Percentiles rank a stretch among this genome's conserved stretches.
Conservation (phyloP, 2,888 invertebrate species). For the Odontomyia ornata region DNA sequence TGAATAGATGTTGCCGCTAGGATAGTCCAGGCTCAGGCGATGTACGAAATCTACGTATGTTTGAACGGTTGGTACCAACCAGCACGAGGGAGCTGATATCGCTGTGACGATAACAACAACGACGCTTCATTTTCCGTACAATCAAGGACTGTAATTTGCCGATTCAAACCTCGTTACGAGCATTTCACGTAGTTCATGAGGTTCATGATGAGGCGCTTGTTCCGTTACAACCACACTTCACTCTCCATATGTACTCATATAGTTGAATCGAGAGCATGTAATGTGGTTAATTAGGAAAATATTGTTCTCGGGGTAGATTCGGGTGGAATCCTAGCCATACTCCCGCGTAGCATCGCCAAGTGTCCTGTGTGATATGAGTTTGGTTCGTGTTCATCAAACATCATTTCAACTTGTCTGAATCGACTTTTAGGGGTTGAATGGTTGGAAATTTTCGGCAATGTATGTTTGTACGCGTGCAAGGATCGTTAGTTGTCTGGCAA, state of each 20-base stretch:
- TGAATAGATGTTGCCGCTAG: conserved; percentile 16
- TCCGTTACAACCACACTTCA: conserved; percentile 51
- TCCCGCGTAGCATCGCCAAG: neutral
- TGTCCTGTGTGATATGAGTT: neutral
- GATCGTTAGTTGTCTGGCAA: neutral
- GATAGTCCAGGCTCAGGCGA: neutral
- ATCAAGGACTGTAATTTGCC: conserved; percentile 56
- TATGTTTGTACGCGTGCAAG: neutral
- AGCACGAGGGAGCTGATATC: neutral
- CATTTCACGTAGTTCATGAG: conserved; percentile 54
- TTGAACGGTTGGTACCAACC: no score
- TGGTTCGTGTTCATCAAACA: conserved; percentile 32
- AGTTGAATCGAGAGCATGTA: conserved; percentile 50
- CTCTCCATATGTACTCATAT: conserved; percentile 8
- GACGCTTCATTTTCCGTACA: conserved; percentile 50
- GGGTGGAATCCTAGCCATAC: conserved; percentile 35
- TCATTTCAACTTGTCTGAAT: conserved; percentile 32
- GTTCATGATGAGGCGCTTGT: conserved; percentile 54
- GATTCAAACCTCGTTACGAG: conserved; percentile 57
- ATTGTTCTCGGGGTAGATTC: conserved; percentile 53
- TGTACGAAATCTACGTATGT: neutral
- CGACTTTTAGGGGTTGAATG: conserved; percentile 30
- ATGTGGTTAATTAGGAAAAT: conserved; percentile 56
- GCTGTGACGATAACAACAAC: neutral
- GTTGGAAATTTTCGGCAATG: conserved; percentile 24